phyloP scores from a whole-genome alignment of 1,140 invertebrate genomes.

The Hycleus cichorii region DNA sequence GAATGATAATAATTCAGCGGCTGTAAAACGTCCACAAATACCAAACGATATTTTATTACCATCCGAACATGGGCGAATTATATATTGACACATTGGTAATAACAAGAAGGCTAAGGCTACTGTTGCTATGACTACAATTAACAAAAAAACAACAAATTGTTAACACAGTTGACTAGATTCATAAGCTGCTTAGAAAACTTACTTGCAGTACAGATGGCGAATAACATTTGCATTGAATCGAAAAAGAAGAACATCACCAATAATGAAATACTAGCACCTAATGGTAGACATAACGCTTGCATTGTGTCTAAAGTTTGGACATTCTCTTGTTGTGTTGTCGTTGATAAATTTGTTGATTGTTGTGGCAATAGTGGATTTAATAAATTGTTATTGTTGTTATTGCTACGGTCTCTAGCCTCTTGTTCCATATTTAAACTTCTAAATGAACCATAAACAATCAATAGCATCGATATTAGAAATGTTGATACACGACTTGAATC shows the following conservation, averaged over 20 bases:
- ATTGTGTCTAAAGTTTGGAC: conserved; percentile 92
- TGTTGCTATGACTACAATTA: conserved; percentile 82
- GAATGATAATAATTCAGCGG: conserved; percentile 89
- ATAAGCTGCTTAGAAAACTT: conserved; percentile 25
- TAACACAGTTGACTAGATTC: background rate
- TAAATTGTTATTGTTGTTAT: conserved; percentile 45
- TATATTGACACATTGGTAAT: conserved; percentile 94
- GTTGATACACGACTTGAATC: conserved; percentile 94
- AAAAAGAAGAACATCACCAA: conserved; percentile 99
- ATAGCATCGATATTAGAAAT: conserved; percentile 92
- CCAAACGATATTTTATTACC: conserved; percentile 86
- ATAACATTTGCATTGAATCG: conserved; percentile 96
- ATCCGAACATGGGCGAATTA: conserved; percentile 81
- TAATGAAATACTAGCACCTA: conserved; percentile 91
- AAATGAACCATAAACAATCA: conserved; percentile 95
- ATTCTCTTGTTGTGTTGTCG: conserved; percentile 49
- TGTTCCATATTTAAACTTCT: conserved; percentile 91
- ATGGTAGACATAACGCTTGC: conserved; percentile 92
- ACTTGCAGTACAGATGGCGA: conserved; percentile 97
- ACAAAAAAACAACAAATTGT: conserved; percentile 24
- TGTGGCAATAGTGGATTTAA: conserved; percentile 41
- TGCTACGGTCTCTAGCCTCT: conserved; percentile 74
- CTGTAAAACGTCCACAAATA: conserved; percentile 82
- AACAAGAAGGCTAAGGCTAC: conserved; percentile 92
- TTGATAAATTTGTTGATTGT: background rate